Base-by-base conservation (phyloP, 2,888 invertebrate genomes). In the Xylocampa areola region DNA sequence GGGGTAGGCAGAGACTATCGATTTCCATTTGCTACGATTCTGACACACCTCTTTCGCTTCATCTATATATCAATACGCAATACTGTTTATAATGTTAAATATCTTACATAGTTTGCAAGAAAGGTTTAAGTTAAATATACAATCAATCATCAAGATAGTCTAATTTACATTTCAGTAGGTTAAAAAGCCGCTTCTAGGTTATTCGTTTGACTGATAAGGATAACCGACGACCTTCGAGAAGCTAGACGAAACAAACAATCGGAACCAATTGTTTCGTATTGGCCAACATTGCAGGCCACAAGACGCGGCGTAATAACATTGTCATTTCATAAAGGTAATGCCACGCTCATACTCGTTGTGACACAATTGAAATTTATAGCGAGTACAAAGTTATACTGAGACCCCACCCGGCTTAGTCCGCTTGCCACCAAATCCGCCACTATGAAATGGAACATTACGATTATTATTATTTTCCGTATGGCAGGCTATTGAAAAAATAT, bases 131-230 rank as follows among this genome's bases (percentile, higher is more conserved):
- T 43, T n/a, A 16, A 37, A 61, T 44, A 30, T 21, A 35, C 30
- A 39, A 64, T 71, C 61, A 3, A 62, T 68, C 45, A 68, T 57
- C 39, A 50, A 61, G 71, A 73, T 68, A 73, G 58, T 61, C 53
- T 44, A 62, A 57, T 57, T 71, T 58, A 33, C 41, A 23, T 10
- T 14, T 41, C 53, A 59, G 41, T 60, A 61, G 53, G 54, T 23
- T 51, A 43, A 49, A 58, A 54, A 48, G 32, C 43, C 45, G 48
- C 45, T 52, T 49, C 52, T 65, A 53, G 59, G 47, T 63, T 57
- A 45, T 17, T 10, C 8, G 40, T 53, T 67, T 68, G 69, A 61
- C 57, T 62, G 74, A 74, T 74, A 74, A 69, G 44, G 58, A 72
- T 61, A 69, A 60, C 32, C n/a, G 35, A 44, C 47, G 57, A 43